A percentile compares a stretch with the other conserved stretches of the same genome.
phyloP scores from a whole-genome alignment of 2,888 invertebrate genomes.

The Drosophila emarginata region DNA sequence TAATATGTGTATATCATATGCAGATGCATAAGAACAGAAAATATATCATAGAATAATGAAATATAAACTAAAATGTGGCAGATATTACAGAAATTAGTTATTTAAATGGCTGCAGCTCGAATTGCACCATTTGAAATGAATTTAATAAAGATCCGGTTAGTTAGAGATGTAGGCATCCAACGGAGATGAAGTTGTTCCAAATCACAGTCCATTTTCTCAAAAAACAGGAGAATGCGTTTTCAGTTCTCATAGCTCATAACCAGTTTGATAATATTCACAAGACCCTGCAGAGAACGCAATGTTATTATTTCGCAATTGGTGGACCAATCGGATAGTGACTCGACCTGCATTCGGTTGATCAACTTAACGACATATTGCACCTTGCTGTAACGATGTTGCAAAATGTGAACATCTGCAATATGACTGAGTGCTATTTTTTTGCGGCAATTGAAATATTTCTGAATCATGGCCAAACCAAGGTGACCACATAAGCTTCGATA shows the following conservation, averaged over 20 bases:
- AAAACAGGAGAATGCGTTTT: not conserved
- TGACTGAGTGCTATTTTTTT: not conserved
- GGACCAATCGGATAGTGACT: not conserved
- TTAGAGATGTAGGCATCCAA: not conserved
- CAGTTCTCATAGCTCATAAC: constrained; percentile 1
- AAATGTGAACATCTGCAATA: not conserved
- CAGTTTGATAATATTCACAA: not conserved
- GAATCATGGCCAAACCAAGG: not conserved
- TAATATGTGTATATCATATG: not conserved
- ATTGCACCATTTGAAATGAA: not conserved
- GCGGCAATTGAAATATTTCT: not conserved
- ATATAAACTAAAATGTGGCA: too few species aligned
- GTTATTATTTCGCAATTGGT: not conserved
- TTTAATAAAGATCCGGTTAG: not conserved
- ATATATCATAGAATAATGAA: too few species aligned
- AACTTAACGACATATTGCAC: not conserved
- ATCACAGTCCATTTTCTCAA: not conserved
- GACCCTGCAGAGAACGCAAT: not conserved
- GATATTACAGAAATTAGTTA: too few species aligned
- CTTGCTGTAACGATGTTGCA: not conserved
- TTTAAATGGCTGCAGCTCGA: not conserved
- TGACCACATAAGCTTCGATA: not conserved
- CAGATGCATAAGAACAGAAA: too few species aligned
- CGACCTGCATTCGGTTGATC: not conserved
- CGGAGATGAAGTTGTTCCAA: not conserved